Evolutionary conservation across 2,888 invertebrate genomes (phyloP).

Genomic region (Tridacna crocea): DNA sequence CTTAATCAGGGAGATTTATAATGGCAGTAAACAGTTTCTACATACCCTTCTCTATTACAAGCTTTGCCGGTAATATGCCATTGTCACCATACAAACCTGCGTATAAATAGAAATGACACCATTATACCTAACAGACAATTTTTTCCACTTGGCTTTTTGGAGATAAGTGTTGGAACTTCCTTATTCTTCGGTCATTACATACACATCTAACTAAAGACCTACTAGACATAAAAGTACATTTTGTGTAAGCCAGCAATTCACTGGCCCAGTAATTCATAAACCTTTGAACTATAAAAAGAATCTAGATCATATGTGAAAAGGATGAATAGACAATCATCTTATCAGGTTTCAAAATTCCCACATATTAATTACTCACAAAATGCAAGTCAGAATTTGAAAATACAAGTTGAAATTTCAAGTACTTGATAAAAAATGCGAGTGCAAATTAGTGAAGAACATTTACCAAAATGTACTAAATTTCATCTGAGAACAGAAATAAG

Average conservation of each 20-base stretch:
- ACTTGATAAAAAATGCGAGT: too few species aligned
- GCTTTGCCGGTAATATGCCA: conserved; percentile 89
- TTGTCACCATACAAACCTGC: conserved; percentile 91
- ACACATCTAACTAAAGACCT: background rate
- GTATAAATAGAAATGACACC: conserved; percentile 59
- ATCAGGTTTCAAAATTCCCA: too few species aligned
- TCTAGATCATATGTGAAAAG: too few species aligned
- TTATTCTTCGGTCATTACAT: background rate
- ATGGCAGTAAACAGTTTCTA: too few species aligned
- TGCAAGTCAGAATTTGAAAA: too few species aligned
- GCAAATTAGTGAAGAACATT: too few species aligned
- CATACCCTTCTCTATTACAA: conserved; percentile 78
- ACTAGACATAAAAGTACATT: background rate
- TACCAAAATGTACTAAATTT: too few species aligned
- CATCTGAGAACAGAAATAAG: too few species aligned
- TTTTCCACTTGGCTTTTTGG: background rate
- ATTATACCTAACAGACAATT: background rate
- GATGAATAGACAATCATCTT: too few species aligned
- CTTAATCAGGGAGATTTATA: too few species aligned
- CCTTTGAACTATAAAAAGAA: background rate
- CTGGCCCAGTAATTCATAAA: background rate
- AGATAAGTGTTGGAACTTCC: background rate
- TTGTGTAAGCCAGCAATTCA: background rate
- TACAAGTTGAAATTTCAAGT: too few species aligned
- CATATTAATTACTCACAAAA: too few species aligned